These are phyloP conservation scores for Pammene aurita DNA, from an alignment of 2,888 invertebrate species.

Conservation along the genomic window DNA sequence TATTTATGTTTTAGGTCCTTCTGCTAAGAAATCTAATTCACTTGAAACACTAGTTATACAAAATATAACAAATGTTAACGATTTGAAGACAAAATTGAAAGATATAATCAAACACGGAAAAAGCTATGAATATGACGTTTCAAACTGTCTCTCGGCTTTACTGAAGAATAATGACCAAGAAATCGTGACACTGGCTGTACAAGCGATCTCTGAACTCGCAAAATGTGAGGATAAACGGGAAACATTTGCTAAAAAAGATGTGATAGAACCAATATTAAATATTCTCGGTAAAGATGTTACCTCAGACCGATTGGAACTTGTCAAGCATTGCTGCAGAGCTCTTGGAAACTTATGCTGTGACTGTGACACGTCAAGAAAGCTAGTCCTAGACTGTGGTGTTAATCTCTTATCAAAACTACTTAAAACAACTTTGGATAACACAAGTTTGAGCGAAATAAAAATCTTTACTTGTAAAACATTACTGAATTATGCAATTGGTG, in stretches of 20 bases:
- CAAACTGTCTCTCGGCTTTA: constrained; percentile 70
- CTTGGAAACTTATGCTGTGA: constrained; percentile 95
- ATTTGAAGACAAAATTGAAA: constrained; percentile 74
- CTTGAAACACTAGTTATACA: constrained; percentile 71
- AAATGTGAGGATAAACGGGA: constrained; percentile 90
- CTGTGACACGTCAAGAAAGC: constrained; percentile 87
- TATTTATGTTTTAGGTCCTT: constrained; percentile 57
- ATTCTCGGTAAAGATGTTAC: constrained; percentile 71
- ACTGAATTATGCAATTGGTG: constrained; percentile 90
- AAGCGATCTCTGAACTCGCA: constrained; percentile 91
- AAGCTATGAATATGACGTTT: constrained; percentile 76
- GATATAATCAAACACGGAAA: constrained; percentile 73
- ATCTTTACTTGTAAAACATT: constrained; percentile 88
- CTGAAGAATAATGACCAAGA: constrained; percentile 73
- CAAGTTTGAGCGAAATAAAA: constrained; percentile 79
- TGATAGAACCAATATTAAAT: constrained; percentile 83
- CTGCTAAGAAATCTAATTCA: constrained; percentile 70
- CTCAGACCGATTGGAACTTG: constrained; percentile 76
- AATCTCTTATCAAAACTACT: constrained; percentile 71
- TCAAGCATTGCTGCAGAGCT: constrained; percentile 91
- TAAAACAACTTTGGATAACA: constrained; percentile 55
- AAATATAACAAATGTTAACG: constrained; percentile 68
- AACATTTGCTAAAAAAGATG: constrained; percentile 85
- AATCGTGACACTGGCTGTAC: constrained; percentile 83
- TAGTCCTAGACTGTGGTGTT: constrained; percentile 79